Evolutionary conservation across 2,888 invertebrate genomes (phyloP).

Genomic region (Sarcophaga variegata): DNA sequence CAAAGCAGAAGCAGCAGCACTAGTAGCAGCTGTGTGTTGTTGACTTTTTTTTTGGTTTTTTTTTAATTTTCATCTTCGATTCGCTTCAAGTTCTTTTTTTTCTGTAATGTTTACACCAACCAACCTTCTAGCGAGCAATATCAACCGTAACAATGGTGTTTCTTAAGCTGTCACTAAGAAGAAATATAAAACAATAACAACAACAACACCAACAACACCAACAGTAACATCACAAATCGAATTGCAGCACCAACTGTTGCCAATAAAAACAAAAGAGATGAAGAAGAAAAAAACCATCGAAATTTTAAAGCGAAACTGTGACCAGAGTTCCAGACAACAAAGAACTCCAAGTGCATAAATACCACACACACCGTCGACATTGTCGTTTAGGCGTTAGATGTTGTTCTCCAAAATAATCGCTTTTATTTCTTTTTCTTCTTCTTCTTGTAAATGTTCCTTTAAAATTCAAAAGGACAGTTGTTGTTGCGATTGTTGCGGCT

Average conservation of each 20-base stretch:
- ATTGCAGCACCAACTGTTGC: slow-evolving; percentile 53
- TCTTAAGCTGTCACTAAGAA: slow-evolving; percentile 63
- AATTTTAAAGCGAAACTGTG: slow-evolving; percentile 37
- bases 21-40: slow-evolving; percentile 4
- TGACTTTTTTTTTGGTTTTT: not conserved
- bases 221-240: not conserved
- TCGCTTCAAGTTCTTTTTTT: not conserved
- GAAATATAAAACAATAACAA: slow-evolving; percentile 22
- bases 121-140: not conserved
- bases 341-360: slow-evolving; percentile 55
- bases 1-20: not conserved
- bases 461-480: slow-evolving; percentile 18
- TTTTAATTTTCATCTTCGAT: not conserved
- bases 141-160: slow-evolving; percentile 63
- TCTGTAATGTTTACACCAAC: slow-evolving; percentile 13
- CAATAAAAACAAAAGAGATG: not conserved
- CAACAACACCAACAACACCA: no score
- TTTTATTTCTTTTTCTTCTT: slow-evolving; percentile 17
- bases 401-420: slow-evolving; percentile 33
- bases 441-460: not conserved
- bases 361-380: slow-evolving; percentile 61
- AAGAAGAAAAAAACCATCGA: not conserved
- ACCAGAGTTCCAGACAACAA: not conserved
- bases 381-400: slow-evolving; percentile 65
- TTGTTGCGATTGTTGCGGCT: not conserved